phyloP scores from a whole-genome alignment of 2,113 vertebrate genomes.

The Dinomys branickii region DNA sequence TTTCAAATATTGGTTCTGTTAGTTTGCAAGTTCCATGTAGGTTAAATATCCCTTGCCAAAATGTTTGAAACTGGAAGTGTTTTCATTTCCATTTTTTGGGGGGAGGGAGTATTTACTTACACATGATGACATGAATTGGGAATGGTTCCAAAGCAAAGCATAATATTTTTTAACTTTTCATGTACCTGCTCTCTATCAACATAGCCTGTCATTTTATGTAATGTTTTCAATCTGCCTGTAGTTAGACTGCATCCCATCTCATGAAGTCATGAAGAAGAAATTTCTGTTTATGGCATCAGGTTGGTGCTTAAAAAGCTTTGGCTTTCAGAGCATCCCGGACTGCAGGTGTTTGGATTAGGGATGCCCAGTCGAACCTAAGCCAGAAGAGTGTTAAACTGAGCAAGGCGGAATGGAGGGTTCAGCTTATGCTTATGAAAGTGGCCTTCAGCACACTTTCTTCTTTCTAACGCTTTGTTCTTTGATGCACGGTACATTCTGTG shows the following conservation, averaged over 20 bases:
- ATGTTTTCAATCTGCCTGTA: neutral
- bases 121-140: neutral
- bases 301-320: neutral
- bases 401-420: rapidly evolving
- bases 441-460: neutral
- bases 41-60: neutral
- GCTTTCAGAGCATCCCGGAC: neutral
- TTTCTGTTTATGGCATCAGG: neutral
- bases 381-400: neutral
- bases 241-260: rapidly evolving
- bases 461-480: neutral
- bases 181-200: neutral
- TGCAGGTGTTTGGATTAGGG: neutral
- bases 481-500: neutral
- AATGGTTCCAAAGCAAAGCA: neutral
- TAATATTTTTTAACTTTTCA: neutral
- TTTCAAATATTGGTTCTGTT: neutral
- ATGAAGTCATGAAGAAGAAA: neutral
- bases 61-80: neutral
- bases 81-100: neutral
- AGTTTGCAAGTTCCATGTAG: neutral
- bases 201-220: neutral
- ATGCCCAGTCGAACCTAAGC: too few relatives aligned
- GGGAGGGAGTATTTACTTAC: neutral
- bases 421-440: rapidly evolving